Evolutionary conservation across 1,140 invertebrate genomes (phyloP).

Genomic region (Wasmannia auropunctata): DNA sequence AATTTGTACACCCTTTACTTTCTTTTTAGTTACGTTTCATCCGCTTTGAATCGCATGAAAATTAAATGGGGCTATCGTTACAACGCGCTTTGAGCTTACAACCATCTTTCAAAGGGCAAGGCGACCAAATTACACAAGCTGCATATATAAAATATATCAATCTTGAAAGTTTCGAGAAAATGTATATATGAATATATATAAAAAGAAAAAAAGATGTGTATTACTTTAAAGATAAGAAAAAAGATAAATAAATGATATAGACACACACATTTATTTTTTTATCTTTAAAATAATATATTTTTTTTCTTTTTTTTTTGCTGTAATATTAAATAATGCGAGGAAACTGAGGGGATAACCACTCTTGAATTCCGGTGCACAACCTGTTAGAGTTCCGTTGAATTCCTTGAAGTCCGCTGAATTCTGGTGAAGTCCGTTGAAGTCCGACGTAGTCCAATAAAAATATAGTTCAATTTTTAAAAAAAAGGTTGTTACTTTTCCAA

Average conservation of each 20-base stretch:
- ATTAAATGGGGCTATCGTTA: conserved; percentile 50
- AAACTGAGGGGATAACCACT: too few relatives aligned
- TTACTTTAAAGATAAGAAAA: too few relatives aligned
- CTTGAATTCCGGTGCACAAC: too few relatives aligned
- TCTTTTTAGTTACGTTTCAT: conserved; percentile 48
- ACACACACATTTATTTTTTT: not conserved
- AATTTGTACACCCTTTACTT: conserved; percentile 46
- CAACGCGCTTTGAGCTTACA: conserved; percentile 37
- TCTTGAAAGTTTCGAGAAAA: conserved; percentile 4
- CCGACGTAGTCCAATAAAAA: too few relatives aligned
- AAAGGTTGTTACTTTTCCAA: too few relatives aligned
- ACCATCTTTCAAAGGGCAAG: conserved; percentile 29
- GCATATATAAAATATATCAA: conserved; percentile 9
- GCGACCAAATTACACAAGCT: conserved; percentile 20
- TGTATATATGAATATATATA: not conserved
- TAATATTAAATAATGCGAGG: not conserved
- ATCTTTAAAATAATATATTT: not conserved
- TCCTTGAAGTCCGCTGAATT: too few relatives aligned
- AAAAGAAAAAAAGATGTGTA: too few relatives aligned
- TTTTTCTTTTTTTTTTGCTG: not conserved
- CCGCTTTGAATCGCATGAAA: conserved; percentile 47
- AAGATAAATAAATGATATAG: too few relatives aligned
- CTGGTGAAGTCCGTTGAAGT: too few relatives aligned
- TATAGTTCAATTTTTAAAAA: too few relatives aligned
- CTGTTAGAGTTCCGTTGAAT: too few relatives aligned